Conservation (phyloP, 2,797 vertebrate genomes). For the Premnoplex brunnescens region DNA sequence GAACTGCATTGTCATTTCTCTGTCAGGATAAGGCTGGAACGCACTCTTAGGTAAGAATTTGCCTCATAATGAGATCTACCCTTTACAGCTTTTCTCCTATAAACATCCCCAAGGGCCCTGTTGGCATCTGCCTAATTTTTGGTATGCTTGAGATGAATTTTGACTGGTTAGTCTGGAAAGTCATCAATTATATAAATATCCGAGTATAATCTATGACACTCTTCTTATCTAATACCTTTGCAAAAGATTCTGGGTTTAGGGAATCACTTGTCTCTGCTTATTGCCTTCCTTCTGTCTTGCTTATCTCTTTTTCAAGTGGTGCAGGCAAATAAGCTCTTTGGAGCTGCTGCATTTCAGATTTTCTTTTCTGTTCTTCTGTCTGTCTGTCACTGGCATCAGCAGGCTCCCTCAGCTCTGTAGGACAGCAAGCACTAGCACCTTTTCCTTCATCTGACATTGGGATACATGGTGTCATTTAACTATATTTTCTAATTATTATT, state of each 20-base stretch:
- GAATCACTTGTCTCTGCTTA: background rate
- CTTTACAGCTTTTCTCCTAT: background rate
- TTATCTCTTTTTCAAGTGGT: background rate
- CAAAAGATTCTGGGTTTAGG: background rate
- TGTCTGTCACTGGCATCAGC: background rate
- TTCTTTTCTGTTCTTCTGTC: background rate
- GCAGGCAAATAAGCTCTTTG: background rate
- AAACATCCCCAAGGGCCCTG: background rate
- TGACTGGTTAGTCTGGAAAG: background rate
- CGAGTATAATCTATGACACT: background rate
- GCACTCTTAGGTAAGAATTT: background rate
- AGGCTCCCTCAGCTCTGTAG: background rate
- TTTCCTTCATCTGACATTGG: rapidly evolving
- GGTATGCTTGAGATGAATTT: background rate
- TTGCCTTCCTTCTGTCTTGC: background rate
- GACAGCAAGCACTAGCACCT: background rate
- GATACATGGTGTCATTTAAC: background rate
- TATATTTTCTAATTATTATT: background rate
- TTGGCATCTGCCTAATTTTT: background rate
- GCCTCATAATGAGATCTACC: background rate
- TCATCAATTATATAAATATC: background rate
- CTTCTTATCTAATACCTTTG: background rate
- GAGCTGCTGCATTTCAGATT: background rate
- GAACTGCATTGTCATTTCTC: background rate
- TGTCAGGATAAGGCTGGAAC: background rate